Percentiles rank a stretch among this genome's conserved stretches.
These are phyloP conservation scores for Eristalis intricaria DNA, from an alignment of 2,888 invertebrate species.

Conservation along the genomic window DNA sequence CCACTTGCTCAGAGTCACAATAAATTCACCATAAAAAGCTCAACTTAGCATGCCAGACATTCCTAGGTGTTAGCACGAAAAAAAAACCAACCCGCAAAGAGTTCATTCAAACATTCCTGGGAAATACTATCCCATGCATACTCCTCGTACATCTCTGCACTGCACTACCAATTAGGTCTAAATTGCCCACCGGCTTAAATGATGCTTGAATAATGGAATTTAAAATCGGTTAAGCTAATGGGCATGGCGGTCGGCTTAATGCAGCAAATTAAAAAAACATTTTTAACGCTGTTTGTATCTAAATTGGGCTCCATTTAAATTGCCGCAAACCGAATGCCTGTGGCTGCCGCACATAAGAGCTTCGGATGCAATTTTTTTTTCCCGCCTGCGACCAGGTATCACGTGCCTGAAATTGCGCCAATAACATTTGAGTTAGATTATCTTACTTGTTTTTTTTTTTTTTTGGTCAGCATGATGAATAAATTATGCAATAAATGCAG, in stretches of 20 bases:
- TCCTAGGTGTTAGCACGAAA: not conserved
- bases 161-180: not conserved
- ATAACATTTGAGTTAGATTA: slow-evolving; percentile 26
- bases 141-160: not conserved
- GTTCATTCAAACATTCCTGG: not conserved
- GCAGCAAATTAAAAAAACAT: slow-evolving; percentile 39
- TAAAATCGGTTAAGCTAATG: slow-evolving; percentile 44
- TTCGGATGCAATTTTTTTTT: slow-evolving; percentile 18
- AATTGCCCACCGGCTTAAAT: slow-evolving; percentile 12
- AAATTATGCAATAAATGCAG: not conserved
- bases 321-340: not conserved
- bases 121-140: not conserved
- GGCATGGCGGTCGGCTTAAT: slow-evolving; percentile 22
- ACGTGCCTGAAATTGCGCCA: not conserved
- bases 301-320: slow-evolving; percentile 24
- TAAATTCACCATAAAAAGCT: no score
- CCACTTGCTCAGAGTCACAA: no score
- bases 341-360: slow-evolving; percentile 3
- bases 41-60: no score
- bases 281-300: slow-evolving; percentile 5
- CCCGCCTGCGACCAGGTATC: not conserved
- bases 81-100: not conserved
- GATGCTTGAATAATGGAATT: slow-evolving; percentile 35
- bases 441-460: not conserved
- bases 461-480: not conserved